Evolutionary conservation across 2,113 vertebrate genomes (phyloP).

Genomic region (Dromas ardeola): DNA sequence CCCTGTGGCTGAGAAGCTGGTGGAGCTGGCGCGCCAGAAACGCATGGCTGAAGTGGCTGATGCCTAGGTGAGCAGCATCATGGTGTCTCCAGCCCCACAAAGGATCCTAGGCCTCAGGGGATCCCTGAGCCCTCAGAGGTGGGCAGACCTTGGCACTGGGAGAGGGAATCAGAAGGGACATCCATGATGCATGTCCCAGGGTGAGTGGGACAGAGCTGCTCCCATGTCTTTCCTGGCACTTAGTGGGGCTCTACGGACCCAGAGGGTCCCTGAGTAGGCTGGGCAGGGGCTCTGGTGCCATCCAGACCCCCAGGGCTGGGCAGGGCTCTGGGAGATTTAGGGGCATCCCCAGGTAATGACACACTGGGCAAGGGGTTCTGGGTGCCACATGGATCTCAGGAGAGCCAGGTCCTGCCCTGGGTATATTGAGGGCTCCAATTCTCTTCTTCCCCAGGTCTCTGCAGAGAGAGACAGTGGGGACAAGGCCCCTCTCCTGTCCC

Average conservation of each 20-base stretch:
- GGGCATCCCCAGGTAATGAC: background rate
- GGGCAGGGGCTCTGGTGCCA: background rate
- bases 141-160: background rate
- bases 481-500: background rate
- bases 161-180: background rate
- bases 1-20: too few species aligned
- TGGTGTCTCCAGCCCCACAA: background rate
- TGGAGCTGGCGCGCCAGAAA: background rate
- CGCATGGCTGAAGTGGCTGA: fast-evolving
- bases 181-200: too few species aligned
- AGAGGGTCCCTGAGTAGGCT: background rate
- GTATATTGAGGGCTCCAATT: background rate
- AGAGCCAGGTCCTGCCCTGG: background rate
- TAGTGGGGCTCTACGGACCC: background rate
- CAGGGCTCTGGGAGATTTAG: background rate
- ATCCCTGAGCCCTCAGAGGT: background rate
- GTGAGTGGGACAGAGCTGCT: background rate
- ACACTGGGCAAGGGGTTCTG: background rate
- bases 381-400: too few species aligned
- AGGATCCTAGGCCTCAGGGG: too few species aligned
- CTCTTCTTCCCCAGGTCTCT: background rate
- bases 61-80: background rate
- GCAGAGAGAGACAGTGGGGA: background rate
- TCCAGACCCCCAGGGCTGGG: too few species aligned
- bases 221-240: background rate